Percentiles rank a stretch among this genome's conserved stretches.
Evolutionary conservation across 2,797 vertebrate genomes (phyloP).

Genomic region (Chaetophractus vellerosus): DNA sequence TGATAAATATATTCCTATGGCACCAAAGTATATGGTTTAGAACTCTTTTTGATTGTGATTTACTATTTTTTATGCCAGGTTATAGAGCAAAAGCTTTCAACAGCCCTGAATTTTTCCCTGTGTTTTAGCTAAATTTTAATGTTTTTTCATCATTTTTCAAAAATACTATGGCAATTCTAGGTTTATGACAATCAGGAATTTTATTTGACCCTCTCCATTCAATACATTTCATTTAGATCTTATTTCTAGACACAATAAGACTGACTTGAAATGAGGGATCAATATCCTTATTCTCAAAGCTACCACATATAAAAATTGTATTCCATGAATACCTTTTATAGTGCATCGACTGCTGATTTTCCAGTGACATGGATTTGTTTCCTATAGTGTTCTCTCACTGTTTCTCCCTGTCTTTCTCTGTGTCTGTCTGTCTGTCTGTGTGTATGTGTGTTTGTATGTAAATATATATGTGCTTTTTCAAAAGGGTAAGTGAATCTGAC

Average conservation of each 20-base stretch:
- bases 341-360: background rate
- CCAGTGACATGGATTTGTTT: background rate
- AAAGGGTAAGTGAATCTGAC: background rate
- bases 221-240: constrained; percentile 7
- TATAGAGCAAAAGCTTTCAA: constrained; percentile 45
- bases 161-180: background rate
- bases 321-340: background rate
- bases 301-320: background rate
- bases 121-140: constrained; percentile 33
- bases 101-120: constrained; percentile 61
- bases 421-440: background rate
- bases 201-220: background rate
- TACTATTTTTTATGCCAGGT: constrained; percentile 62
- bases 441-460: too few relatives aligned
- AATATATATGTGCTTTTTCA: background rate
- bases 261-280: background rate
- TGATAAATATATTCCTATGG: constrained; percentile 25
- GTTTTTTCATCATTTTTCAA: constrained; percentile 44
- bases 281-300: background rate
- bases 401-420: background rate
- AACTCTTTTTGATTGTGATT: constrained; percentile 63
- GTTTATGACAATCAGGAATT: background rate
- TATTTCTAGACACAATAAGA: background rate
- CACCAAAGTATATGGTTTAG: constrained; percentile 54
- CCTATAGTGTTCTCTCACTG: background rate